A percentile compares a stretch with the other conserved stretches of the same genome.
These are phyloP conservation scores for Boloria euphrosyne DNA, from an alignment of 2,888 invertebrate species.

Conservation along the genomic window DNA sequence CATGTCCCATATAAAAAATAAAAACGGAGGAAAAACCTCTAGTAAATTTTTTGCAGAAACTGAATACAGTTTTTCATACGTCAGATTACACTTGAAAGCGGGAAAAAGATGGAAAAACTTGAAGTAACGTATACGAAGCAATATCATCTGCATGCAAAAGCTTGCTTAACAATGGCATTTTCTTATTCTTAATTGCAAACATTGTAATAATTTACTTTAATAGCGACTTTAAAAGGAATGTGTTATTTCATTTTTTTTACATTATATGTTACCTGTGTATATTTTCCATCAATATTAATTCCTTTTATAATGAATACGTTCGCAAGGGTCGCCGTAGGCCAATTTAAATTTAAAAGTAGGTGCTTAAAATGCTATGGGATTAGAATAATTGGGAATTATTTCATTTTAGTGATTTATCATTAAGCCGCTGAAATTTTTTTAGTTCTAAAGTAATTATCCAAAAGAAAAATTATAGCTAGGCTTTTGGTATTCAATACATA, in stretches of 20 bases:
- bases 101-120: slow-evolving; percentile 24
- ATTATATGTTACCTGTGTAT: no score
- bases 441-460: no score
- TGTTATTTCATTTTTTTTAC: no score
- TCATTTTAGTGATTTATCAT: no score
- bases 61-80: slow-evolving; percentile 30
- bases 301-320: no score
- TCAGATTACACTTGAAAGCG: slow-evolving; percentile 27
- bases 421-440: no score
- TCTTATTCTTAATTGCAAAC: slow-evolving; percentile 18
- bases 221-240: background rate
- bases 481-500: background rate
- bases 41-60: slow-evolving; percentile 14
- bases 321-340: no score
- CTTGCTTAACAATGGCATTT: slow-evolving; percentile 29
- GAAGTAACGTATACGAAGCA: slow-evolving; percentile 26
- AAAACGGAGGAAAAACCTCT: slow-evolving; percentile 16
- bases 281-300: no score
- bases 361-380: no score
- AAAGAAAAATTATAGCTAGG: background rate
- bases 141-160: slow-evolving; percentile 24
- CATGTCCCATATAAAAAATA: slow-evolving; percentile 1
- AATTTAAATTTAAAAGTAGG: no score
- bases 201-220: slow-evolving; percentile 2
- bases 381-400: no score